These are phyloP conservation scores for Yponomeuta evonymella DNA, from an alignment of 2,888 invertebrate genomes.

Conservation along the genomic window DNA sequence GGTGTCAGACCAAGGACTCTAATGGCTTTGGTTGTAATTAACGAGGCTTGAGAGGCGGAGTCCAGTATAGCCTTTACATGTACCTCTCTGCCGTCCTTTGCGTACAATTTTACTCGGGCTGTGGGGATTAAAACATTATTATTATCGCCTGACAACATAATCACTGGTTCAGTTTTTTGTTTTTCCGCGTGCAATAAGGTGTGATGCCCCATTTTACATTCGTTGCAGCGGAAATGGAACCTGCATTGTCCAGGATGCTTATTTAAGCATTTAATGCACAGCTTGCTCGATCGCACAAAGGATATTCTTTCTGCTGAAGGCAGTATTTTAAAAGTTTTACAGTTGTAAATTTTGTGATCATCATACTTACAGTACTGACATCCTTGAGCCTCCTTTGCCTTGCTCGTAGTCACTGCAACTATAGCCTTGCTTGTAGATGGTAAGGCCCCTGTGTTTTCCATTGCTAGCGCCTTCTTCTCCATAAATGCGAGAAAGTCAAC, in stretches of 20 bases:
- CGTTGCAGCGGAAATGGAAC: neutral
- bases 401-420: too few relatives aligned
- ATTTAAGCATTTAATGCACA: conserved; percentile 5
- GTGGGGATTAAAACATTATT: conserved; percentile 12
- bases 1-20: conserved; percentile 1
- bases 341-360: neutral
- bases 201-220: neutral
- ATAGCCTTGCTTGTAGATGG: too few relatives aligned
- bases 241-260: conserved; percentile 7
- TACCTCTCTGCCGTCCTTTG: neutral
- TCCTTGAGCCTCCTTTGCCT: too few relatives aligned
- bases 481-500: too few relatives aligned
- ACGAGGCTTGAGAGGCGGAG: conserved; percentile 1
- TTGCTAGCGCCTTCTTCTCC: too few relatives aligned
- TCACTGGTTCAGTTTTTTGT: conserved; percentile 24
- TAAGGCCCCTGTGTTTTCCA: too few relatives aligned
- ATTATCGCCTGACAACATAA: conserved; percentile 24
- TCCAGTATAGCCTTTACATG: conserved; percentile 10
- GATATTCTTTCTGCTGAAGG: neutral
- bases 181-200: conserved; percentile 22
- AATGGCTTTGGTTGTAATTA: conserved; percentile 2
- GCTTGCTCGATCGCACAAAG: neutral
- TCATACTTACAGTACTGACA: neutral
- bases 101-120: conserved; percentile 5
- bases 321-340: neutral